Conservation (phyloP, 2,113 vertebrate genomes). For the Taxidea taxus region DNA sequence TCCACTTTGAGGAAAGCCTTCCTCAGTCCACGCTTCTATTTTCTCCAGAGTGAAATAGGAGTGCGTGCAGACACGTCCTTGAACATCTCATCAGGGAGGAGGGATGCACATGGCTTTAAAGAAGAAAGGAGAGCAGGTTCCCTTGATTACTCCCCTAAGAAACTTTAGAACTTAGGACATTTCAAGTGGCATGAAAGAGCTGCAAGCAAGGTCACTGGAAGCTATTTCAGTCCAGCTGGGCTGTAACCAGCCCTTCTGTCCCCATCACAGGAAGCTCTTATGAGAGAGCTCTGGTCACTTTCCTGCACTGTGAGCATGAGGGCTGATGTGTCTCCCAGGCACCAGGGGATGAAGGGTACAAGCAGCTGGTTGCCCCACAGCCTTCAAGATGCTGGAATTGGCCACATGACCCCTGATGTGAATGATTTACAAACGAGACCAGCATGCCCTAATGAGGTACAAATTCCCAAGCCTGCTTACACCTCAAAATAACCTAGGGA, state of each 20-base stretch:
- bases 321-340: not conserved
- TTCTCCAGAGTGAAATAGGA: not conserved
- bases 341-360: not conserved
- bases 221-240: conserved; percentile 6
- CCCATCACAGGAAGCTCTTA: not conserved
- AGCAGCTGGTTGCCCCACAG: too few species aligned
- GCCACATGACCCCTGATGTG: not conserved
- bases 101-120: not conserved
- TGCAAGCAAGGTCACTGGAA: not conserved
- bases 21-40: not conserved
- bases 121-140: not conserved
- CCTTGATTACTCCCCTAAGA: conserved; percentile 54
- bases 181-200: conserved; percentile 56
- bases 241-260: not conserved
- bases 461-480: not conserved
- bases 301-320: not conserved
- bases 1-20: conserved; percentile 30
- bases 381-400: not conserved
- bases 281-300: not conserved
- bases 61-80: not conserved
- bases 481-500: not conserved
- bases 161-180: conserved; percentile 54
- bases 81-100: conserved; percentile 37
- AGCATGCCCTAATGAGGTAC: too few species aligned
- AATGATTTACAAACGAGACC: not conserved